A percentile compares a stretch with the other conserved stretches of the same genome.
Conservation (phyloP, 1,140 invertebrate species). For the Formica exsecta region DNA sequence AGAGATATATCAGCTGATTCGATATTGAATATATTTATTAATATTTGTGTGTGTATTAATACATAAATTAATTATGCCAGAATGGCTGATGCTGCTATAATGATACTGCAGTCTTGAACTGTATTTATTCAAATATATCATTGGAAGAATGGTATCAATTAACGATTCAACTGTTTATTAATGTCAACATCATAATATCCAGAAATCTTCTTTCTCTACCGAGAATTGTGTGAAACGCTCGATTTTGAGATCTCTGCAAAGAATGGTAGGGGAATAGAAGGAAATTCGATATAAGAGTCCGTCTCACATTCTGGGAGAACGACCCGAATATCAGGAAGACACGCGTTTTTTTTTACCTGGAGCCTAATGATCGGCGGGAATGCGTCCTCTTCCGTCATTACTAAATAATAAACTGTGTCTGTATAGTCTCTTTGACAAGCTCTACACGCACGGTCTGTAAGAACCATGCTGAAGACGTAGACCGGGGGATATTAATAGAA, state of each 20-base stretch:
- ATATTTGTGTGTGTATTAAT: not conserved
- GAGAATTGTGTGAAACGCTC: constrained; percentile 3
- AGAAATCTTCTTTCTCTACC: not conserved
- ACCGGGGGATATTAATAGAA: constrained; percentile 81
- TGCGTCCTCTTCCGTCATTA: constrained; percentile 79
- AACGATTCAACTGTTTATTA: not conserved
- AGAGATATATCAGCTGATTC: constrained; percentile 42
- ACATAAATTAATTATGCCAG: not conserved
- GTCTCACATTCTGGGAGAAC: not conserved
- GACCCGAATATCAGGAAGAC: not conserved
- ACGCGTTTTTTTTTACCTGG: constrained; percentile 78
- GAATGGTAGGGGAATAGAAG: not conserved
- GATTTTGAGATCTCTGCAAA: not conserved
- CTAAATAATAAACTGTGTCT: constrained; percentile 77
- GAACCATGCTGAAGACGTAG: constrained; percentile 80
- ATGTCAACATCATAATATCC: not conserved
- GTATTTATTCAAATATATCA: not conserved
- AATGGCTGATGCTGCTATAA: not conserved
- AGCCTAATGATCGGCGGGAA: constrained; percentile 82
- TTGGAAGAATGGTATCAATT: not conserved
- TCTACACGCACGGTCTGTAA: constrained; percentile 78
- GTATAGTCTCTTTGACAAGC: constrained; percentile 79
- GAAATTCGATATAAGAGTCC: not conserved
- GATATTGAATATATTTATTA: constrained; percentile 16
- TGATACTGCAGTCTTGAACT: not conserved